phyloP scores from a whole-genome alignment of 2,888 invertebrate species.

The Subacronicta megacephala region DNA sequence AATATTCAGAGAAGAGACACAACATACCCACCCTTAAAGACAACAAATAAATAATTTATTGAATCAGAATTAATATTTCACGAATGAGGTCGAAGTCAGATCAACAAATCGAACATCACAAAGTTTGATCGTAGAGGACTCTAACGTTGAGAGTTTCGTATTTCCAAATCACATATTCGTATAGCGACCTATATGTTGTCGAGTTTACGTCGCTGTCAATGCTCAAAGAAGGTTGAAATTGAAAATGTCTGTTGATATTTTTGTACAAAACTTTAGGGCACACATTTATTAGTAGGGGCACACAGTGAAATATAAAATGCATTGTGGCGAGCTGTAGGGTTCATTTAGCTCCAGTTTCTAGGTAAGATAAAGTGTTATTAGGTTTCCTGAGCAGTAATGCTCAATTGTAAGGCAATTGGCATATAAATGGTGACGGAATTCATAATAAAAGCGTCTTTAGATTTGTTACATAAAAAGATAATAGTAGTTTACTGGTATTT shows the following conservation, averaged over 20 bases:
- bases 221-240: conserved; percentile 9
- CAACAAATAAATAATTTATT: conserved; percentile 35
- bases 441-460: not conserved
- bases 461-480: not conserved
- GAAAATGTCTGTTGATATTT: not conserved
- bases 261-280: not conserved
- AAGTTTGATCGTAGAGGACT: conserved; percentile 30
- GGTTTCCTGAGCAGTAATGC: not conserved
- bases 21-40: not conserved
- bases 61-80: conserved; percentile 37
- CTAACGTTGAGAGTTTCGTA: conserved; percentile 24
- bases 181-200: conserved; percentile 10
- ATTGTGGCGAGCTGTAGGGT: not conserved
- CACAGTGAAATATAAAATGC: not conserved
- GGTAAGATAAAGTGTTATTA: conserved; percentile 1
- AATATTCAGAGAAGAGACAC: too few relatives aligned
- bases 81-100: conserved; percentile 22
- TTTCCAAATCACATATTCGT: conserved; percentile 22
- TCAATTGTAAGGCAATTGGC: not conserved
- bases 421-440: not conserved
- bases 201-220: conserved; percentile 6
- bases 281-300: too few relatives aligned
- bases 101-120: conserved; percentile 25
- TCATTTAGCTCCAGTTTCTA: conserved; percentile 1
- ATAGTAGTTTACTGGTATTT: too few relatives aligned